Percentiles rank a stretch among this genome's conserved stretches.
Evolutionary conservation across 2,797 vertebrate genomes (phyloP).

Genomic region (Clamator glandarius): DNA sequence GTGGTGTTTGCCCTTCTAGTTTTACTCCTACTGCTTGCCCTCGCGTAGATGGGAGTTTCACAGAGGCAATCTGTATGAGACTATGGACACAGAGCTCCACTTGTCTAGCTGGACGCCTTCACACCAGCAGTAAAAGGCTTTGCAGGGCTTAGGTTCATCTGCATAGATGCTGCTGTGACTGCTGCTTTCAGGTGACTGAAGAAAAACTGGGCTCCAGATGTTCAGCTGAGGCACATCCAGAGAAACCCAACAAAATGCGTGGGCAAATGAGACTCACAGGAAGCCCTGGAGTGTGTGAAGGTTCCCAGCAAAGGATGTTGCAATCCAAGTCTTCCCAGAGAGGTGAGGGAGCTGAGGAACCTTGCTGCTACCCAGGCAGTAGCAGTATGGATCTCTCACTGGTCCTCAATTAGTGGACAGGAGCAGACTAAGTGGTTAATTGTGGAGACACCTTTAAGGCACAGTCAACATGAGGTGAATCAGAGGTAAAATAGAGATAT

Average conservation of each 20-base stretch:
- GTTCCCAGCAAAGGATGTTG: rapidly evolving
- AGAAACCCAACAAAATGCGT: neutral
- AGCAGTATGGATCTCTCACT: neutral
- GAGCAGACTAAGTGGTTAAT: neutral
- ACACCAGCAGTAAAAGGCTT: neutral
- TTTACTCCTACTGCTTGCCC: neutral
- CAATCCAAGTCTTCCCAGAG: neutral
- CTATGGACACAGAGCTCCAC: neutral
- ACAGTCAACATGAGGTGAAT: neutral
- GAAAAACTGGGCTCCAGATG: neutral
- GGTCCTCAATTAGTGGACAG: neutral
- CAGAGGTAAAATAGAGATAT: neutral
- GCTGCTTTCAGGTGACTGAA: neutral
- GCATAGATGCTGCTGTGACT: neutral
- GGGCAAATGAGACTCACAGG: neutral
- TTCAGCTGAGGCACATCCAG: neutral
- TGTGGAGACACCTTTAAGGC: neutral
- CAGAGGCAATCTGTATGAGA: neutral
- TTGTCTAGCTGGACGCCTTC: neutral
- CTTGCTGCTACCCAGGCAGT: neutral
- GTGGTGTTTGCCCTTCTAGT: neutral
- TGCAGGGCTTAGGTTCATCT: neutral
- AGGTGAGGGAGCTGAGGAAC: neutral
- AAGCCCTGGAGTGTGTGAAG: neutral
- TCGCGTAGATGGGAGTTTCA: neutral